A percentile compares a stretch with the other conserved stretches of the same genome.
Conservation (phyloP, 2,797 vertebrate genomes). For the Periparus ater region DNA sequence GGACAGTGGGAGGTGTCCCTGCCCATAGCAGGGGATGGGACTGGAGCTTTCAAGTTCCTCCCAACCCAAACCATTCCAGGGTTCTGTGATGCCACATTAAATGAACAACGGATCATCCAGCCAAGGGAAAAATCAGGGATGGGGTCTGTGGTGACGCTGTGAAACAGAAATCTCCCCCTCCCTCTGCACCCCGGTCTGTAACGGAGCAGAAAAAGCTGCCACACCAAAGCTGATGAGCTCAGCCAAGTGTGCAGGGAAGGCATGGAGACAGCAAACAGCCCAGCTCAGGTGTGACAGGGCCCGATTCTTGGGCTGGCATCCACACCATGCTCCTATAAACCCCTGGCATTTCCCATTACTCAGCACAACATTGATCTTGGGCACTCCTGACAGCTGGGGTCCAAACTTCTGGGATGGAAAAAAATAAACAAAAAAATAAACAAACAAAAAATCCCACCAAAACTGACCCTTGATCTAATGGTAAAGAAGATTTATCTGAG, state of each 20-base stretch:
- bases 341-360: neutral
- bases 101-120: neutral
- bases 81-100: neutral
- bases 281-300: neutral
- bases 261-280: neutral
- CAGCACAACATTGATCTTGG: neutral
- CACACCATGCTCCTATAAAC: accelerated
- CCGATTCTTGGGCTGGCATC: neutral
- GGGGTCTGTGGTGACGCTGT: neutral
- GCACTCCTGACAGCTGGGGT: neutral
- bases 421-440: neutral
- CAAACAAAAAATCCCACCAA: neutral
- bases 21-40: accelerated
- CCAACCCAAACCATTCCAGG: neutral
- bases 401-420: neutral
- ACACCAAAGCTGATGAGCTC: neutral
- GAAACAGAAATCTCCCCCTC: neutral
- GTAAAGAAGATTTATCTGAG: neutral
- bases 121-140: neutral
- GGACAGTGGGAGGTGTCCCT: neutral
- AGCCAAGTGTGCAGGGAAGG: neutral
- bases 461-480: neutral
- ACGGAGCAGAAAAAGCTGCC: neutral
- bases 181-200: neutral
- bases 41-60: neutral